Conservation (phyloP, 2,888 invertebrate genomes). For the Lasioglossum figueresi region DNA sequence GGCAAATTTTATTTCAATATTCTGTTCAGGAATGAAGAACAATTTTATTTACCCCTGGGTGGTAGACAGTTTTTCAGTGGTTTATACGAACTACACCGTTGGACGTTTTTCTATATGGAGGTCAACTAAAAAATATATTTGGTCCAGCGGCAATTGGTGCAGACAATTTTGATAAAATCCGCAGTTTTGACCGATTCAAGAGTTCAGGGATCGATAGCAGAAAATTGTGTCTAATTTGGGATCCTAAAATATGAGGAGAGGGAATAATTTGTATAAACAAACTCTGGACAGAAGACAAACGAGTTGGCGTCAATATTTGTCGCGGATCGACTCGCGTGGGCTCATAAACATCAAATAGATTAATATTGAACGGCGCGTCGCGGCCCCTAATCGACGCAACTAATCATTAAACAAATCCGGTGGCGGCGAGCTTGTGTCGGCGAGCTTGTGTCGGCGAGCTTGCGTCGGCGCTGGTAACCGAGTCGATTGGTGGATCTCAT, state of each 20-base stretch:
- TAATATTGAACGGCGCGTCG: constrained; percentile 26
- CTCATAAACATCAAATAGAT: constrained; percentile 36
- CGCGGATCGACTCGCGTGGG: not conserved
- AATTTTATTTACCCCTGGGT: not conserved
- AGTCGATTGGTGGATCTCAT: not conserved
- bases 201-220: not conserved
- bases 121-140: too few species aligned
- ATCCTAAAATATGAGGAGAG: not conserved
- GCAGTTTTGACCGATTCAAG: not conserved
- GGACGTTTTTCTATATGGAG: too few species aligned
- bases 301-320: not conserved
- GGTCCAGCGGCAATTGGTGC: not conserved
- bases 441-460: not conserved
- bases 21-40: not conserved
- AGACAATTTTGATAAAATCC: not conserved
- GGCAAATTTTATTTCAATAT: not conserved
- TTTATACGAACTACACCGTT: too few species aligned
- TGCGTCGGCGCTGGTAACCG: not conserved
- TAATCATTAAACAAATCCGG: not conserved
- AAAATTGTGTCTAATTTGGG: not conserved
- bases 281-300: not conserved
- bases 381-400: constrained; percentile 7
- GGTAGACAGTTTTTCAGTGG: too few species aligned
- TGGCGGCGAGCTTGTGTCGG: not conserved
- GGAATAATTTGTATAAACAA: not conserved